These are phyloP conservation scores for Ormyrus rosae DNA, from an alignment of 2,888 invertebrate genomes.

Conservation along the genomic window DNA sequence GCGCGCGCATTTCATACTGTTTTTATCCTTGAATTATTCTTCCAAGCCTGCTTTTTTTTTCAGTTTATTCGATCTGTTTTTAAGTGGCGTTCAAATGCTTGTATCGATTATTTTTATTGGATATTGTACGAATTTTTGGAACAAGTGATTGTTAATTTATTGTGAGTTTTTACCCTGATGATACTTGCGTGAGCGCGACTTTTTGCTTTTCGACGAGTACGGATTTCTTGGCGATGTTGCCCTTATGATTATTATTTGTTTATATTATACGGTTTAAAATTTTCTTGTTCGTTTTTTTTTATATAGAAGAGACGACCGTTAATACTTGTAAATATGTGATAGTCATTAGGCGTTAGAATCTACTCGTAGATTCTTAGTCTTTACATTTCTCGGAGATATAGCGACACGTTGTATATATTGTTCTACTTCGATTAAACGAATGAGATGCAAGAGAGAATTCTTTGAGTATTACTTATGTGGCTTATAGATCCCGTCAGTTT, in stretches of 20 bases:
- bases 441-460: constrained; percentile 45
- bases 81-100: not conserved
- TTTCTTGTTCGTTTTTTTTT: constrained; percentile 38
- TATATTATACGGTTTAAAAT: constrained; percentile 21
- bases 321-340: constrained; percentile 56
- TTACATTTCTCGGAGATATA: constrained; percentile 48
- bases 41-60: not conserved
- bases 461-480: constrained; percentile 52
- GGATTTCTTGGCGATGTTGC: constrained; percentile 30
- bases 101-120: constrained; percentile 15
- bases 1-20: constrained; percentile 5
- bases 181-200: constrained; percentile 30
- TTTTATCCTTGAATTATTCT: not conserved
- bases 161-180: constrained; percentile 33
- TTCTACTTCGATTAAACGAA: constrained; percentile 47
- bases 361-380: constrained; percentile 62
- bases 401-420: constrained; percentile 46
- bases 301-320: constrained; percentile 40
- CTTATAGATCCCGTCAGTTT: constrained; percentile 40
- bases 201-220: constrained; percentile 43
- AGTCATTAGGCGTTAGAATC: constrained; percentile 62
- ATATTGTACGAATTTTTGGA: constrained; percentile 21
- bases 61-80: not conserved
- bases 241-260: constrained; percentile 13
- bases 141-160: constrained; percentile 31